Evolutionary conservation across 2,113 vertebrate species (phyloP).

Genomic region (Lota lota): DNA sequence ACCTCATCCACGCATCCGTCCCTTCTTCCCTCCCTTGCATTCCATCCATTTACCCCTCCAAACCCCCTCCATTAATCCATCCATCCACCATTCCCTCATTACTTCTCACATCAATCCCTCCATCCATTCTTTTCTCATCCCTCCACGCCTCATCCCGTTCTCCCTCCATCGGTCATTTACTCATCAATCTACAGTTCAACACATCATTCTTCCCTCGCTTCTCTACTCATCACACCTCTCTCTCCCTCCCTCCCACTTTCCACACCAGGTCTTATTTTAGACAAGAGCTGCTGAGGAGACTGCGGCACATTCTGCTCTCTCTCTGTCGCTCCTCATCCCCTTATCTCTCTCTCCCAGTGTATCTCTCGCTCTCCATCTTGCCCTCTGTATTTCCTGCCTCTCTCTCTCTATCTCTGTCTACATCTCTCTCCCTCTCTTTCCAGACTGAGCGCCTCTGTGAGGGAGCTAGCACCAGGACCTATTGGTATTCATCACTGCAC

Average conservation of each 20-base stretch:
- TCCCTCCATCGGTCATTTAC: conserved; percentile 73
- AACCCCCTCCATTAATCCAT: neutral
- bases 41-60: conserved; percentile 9
- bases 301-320: neutral
- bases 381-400: too few relatives aligned
- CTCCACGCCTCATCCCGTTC: conserved; percentile 7
- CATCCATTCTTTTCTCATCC: conserved; percentile 19
- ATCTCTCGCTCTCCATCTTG: too few relatives aligned
- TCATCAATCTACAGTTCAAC: conserved; percentile 64
- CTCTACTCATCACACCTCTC: neutral
- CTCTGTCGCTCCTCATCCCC: too few relatives aligned
- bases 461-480: conserved; percentile 37
- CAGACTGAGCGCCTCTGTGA: conserved; percentile 40
- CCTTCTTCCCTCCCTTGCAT: neutral
- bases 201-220: conserved; percentile 33
- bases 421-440: conserved; percentile 19
- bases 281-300: neutral
- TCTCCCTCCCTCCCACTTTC: neutral
- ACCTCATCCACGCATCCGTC: neutral
- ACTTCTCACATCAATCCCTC: neutral
- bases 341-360: too few relatives aligned
- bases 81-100: neutral
- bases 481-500: conserved; percentile 62
- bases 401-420: too few relatives aligned
- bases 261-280: too few relatives aligned